Conservation (phyloP, 53 echinoderm and acorn worm species). For the Echinarachnius parma region DNA sequence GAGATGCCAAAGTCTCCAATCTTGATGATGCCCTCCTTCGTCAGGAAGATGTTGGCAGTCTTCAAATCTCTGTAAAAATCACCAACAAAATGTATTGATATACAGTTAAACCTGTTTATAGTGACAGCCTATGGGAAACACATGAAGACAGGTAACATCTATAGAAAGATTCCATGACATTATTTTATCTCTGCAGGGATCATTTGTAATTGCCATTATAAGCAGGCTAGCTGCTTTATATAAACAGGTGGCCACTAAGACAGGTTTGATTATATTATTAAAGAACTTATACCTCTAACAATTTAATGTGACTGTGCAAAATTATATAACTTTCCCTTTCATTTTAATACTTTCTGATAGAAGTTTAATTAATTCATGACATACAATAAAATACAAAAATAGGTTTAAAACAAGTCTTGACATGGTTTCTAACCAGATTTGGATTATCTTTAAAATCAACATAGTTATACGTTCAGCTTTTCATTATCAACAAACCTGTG, state of each 20-base stretch:
- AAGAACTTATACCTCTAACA: too few species aligned
- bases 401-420: too few species aligned
- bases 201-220: background rate
- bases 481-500: conserved; percentile 74
- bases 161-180: background rate
- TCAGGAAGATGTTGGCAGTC: conserved; percentile 97
- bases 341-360: too few species aligned
- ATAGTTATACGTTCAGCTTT: too few species aligned
- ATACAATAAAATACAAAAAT: too few species aligned
- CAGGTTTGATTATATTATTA: background rate
- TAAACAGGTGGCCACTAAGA: background rate
- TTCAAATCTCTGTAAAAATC: conserved; percentile 76
- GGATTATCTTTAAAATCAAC: too few species aligned
- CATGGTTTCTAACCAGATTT: too few species aligned
- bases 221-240: background rate
- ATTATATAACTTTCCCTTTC: too few species aligned
- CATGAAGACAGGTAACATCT: background rate
- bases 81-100: too few species aligned
- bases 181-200: background rate
- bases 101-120: background rate
- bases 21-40: conserved; percentile 96
- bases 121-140: background rate
- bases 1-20: conserved; percentile 99
- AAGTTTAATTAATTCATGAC: too few species aligned
- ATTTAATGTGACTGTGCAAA: too few species aligned